Base-by-base conservation (phyloP, 2,888 invertebrate genomes). In the Dendrolimus pini region DNA sequence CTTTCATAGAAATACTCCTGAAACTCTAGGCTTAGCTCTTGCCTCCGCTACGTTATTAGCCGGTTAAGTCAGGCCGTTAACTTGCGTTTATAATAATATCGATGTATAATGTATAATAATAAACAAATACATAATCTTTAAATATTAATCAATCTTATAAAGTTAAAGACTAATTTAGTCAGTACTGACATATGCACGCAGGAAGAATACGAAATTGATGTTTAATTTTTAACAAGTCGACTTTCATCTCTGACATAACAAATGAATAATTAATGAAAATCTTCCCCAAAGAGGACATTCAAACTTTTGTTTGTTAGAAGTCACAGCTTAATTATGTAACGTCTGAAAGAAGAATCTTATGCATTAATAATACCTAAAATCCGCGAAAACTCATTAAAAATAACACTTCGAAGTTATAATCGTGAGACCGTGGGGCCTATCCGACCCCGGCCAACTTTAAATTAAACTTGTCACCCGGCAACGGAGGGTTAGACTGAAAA, bases 351-450 rank as follows among this genome's bases (percentile, higher is more conserved):
- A 64, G 68, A 77, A 75, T 80, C 71, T 68, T 69, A 74, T 71
- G 77, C 77, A 77, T 82, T 80, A 80, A 81, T 81, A 83, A 82
- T 79, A 71, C 71, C 60, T 59, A 66, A 75, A 80, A 80, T 77
- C 73, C 74, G 71, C 71, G 75, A 78, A 82, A 87, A 83, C 80
- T 85, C 85, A 83, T 86, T 86, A 84, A 85, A 86, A 85, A 86
- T 86, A 84, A 83, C 86, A 83, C 80, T 84, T 81, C 67, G 70
- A 85, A 87, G 77, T 85, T 85, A 79, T 85, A 83, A 85, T 82
- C 82, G 83, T 71, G 66, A 72, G 71, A 67, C 71, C 71, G 68
- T 72, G 77, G 47, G 81, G 79, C 76, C 80, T 75, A 72, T 74
- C 68, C 73, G 78, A 68, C 73, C 47, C 77, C 77, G 71, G 65